These are phyloP conservation scores for Colaptes auratus DNA, from an alignment of 2,113 vertebrate genomes.

Conservation along the genomic window DNA sequence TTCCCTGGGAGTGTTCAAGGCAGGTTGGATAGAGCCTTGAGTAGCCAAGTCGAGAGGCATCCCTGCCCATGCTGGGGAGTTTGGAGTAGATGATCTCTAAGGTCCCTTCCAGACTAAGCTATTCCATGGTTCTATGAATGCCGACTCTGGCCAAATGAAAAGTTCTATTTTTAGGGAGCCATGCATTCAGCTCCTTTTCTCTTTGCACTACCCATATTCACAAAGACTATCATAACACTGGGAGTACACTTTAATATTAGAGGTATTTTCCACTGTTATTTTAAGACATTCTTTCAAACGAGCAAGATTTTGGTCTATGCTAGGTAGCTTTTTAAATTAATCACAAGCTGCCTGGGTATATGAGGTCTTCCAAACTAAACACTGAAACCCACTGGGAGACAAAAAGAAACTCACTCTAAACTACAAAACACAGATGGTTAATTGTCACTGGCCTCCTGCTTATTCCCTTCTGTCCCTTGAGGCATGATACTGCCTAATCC, in stretches of 20 bases:
- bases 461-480: neutral
- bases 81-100: too few species aligned
- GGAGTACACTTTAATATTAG: neutral
- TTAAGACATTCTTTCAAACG: neutral
- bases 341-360: neutral
- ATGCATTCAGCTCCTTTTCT: neutral
- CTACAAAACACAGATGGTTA: neutral
- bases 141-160: neutral
- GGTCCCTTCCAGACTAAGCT: too few species aligned
- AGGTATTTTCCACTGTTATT: neutral
- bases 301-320: neutral
- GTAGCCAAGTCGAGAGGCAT: too few species aligned
- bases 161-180: neutral
- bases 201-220: neutral
- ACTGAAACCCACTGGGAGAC: neutral
- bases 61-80: too few species aligned
- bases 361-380: neutral
- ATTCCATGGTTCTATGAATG: too few species aligned
- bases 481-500: neutral
- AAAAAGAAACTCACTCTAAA: neutral
- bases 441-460: neutral
- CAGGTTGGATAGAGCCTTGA: too few species aligned
- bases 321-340: fast-evolving
- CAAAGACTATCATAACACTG: neutral
- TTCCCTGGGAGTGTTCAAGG: too few species aligned